Base-by-base conservation (phyloP, 1,140 invertebrate genomes). In the Ericerus pela region DNA sequence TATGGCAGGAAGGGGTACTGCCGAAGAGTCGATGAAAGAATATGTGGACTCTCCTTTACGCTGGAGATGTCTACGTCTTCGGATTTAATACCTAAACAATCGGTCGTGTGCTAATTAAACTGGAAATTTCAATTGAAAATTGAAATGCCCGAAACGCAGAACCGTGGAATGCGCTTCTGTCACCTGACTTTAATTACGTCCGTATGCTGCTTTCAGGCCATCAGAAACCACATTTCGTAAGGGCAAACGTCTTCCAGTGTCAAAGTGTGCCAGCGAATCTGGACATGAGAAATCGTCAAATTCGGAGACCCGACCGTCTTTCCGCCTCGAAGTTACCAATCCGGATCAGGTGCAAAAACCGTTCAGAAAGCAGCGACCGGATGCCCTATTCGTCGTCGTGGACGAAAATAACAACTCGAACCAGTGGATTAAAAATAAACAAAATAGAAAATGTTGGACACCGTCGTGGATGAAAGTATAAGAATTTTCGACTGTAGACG, bases 301-400 rank as follows among this genome's bases (percentile, higher is more conserved):
- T 14, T 22, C 41, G 11, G 41, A 47, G 5, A 4, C 4, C 16
- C 10, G 41, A 47, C 41, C 41, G 8, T 24, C 41, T 5, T 47
- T 47, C 26, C 41, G 41, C 10, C 22, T 47, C 20, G 41, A 47
- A 47, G 41, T 47, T 22, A 47, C 41, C 41, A 47, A 47, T 24
- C 41, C 41, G 2, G 41, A 47, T 47, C 20, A 24, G 4, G 41
- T 24, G 2, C 41, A 47, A 3, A 47, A 24, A 20, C 41, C 41
- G 26, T 47, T 5, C 41, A 24, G 26, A 2, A 47, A 47, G 20
- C 16, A 24, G 6, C 22, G 26, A 47, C 11, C 16, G 2, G 41
- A 47, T 24, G 20, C 11, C 22, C 16, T 24, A 3, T 47, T 47
- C 14, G 41, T 47, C 10, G 41, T 47, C 8, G 10, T 47, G 6